Percentiles rank a stretch among this genome's conserved stretches.
Conservation (phyloP, 1,140 invertebrate species). For the Drosophila leontia region DNA sequence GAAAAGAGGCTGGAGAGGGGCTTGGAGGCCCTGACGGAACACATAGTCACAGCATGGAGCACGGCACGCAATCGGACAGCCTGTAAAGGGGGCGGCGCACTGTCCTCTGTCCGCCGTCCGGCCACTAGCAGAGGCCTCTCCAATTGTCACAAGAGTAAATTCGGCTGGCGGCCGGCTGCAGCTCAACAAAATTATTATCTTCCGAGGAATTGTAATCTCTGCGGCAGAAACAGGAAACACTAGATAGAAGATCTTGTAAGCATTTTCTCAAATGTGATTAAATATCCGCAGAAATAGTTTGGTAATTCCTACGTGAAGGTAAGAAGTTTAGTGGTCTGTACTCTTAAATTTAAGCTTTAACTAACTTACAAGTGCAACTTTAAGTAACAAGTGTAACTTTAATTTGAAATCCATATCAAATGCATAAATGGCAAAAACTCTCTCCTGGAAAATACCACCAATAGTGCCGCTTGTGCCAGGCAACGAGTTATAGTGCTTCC, state of each 20-base stretch:
- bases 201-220: constrained; percentile 24
- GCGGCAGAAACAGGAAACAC: constrained; percentile 31
- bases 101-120: constrained; percentile 1
- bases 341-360: background rate
- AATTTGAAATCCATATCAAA: constrained; percentile 17
- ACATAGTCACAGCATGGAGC: constrained; percentile 13
- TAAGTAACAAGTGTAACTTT: no score
- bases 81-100: constrained; percentile 58
- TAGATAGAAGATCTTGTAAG: constrained; percentile 14
- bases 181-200: constrained; percentile 17
- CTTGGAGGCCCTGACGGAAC: background rate
- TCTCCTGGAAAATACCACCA: background rate
- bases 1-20: background rate
- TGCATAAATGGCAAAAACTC: constrained; percentile 1
- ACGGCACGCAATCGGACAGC: constrained; percentile 10
- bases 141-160: constrained; percentile 75
- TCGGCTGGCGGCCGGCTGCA: constrained; percentile 33
- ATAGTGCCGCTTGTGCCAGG: constrained; percentile 23
- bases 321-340: background rate
- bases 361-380: constrained; percentile 8
- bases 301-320: background rate
- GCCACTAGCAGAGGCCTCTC: constrained; percentile 46
- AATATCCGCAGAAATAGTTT: background rate
- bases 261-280: background rate
- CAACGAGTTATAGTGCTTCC: constrained; percentile 31